These are phyloP conservation scores for Sphaerophoria taeniata DNA, from an alignment of 2,888 invertebrate genomes.

Conservation along the genomic window DNA sequence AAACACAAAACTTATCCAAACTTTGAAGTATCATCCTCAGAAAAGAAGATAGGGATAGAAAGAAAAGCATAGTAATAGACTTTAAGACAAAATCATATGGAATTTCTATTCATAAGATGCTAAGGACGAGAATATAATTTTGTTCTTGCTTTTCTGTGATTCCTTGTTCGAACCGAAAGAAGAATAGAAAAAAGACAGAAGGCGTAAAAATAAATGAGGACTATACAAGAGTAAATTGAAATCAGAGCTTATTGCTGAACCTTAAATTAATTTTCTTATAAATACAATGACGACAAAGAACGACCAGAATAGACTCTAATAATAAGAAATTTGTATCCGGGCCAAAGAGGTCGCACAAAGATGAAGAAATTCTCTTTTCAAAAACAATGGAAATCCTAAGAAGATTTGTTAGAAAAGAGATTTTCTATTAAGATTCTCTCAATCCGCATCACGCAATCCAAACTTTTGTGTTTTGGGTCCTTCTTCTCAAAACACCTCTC, in stretches of 20 bases:
- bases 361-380: slow-evolving; percentile 14
- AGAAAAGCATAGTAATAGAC: neutral
- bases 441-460: slow-evolving; percentile 64
- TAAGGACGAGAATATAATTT: slow-evolving; percentile 19
- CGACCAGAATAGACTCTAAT: neutral
- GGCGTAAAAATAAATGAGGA: slow-evolving; percentile 10
- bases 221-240: slow-evolving; percentile 48
- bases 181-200: neutral
- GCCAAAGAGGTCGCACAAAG: neutral
- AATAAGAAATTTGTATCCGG: slow-evolving; percentile 4
- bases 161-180: neutral
- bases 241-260: slow-evolving; percentile 49
- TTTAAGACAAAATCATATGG: slow-evolving; percentile 51
- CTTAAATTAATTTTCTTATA: slow-evolving; percentile 63
- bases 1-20: slow-evolving; percentile 54
- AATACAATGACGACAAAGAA: slow-evolving; percentile 7
- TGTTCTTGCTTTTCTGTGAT: neutral
- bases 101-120: slow-evolving; percentile 52
- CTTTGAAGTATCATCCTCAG: slow-evolving; percentile 10
- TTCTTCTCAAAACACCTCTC: neutral
- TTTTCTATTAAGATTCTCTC: slow-evolving; percentile 44
- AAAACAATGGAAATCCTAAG: slow-evolving; percentile 37
- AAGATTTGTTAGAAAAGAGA: slow-evolving; percentile 40
- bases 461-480: slow-evolving; percentile 40
- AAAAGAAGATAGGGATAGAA: neutral